Evolutionary conservation across 2,888 invertebrate species (phyloP), one percentile per base, ranked within the genome.

Genomic region (Sinodicranocentrus sp.): DNA sequence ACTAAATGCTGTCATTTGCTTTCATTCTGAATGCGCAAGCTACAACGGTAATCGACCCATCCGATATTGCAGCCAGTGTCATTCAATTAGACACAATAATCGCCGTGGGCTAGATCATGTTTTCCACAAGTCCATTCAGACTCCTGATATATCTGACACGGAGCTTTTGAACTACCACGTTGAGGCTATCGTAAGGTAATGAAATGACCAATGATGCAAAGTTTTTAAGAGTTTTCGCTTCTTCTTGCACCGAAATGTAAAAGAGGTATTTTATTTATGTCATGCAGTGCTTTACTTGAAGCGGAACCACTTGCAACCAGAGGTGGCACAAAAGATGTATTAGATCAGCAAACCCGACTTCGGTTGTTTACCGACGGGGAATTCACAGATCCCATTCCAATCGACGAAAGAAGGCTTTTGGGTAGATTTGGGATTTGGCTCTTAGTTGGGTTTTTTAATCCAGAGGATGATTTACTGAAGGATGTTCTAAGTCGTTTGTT

Each of bases 401-500:
- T 95, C 8, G 98, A 98, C 90, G 98, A 98, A 90, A 92, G 97
- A 39, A 96, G 98, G 90, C 92, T 97, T 87, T 92, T 98, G 86
- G 97, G 97, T 75, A 93, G 97, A 87, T 99, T 98, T 91, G 99
- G 99, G 0, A 97, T 99, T 75, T 99, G 99, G 98, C 92, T 99
- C 88, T 93, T 99, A 90, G 97, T 98, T 59, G 98, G 98, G 13
- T 93, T 98, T 85, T 98, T 82, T 21, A 84, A 84, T 61, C 88
- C 89, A 0, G 88, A 87, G 25, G 88, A 88, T 17, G 82, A 87
- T 76, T 89, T 86, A 79, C 89, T 89, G 82, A 80, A 85, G 52
- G 88, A 92, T 85, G 91, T 92, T 10, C 92, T 99, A 70, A 98
- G 98, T 6, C 93, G 98, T 85, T 93, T 99, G 89, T 93, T 99